Percentiles rank a stretch among this genome's conserved stretches.
phyloP scores from a whole-genome alignment of 2,888 invertebrate genomes.

The Eurytoma californica region DNA sequence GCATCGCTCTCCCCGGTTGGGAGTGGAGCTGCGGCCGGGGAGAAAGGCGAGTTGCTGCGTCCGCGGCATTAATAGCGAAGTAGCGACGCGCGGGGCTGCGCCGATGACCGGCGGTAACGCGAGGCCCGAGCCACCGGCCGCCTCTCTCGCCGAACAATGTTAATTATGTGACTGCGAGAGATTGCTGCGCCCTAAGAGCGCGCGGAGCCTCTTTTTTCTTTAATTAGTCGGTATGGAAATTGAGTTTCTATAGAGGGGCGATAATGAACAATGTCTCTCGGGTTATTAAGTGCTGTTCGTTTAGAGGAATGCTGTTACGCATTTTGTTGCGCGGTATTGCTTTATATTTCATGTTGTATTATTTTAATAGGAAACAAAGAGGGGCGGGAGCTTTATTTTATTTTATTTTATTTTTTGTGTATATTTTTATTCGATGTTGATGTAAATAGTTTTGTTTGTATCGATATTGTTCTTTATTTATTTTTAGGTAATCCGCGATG shows the following conservation, averaged over 20 bases:
- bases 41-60: neutral
- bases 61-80: constrained; percentile 47
- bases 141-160: constrained; percentile 27
- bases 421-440: too few relatives aligned
- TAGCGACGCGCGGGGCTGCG: constrained; percentile 11
- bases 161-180: constrained; percentile 31
- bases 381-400: too few relatives aligned
- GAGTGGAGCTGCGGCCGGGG: constrained; percentile 6
- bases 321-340: too few relatives aligned
- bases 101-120: constrained; percentile 9
- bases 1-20: constrained; percentile 39
- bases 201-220: neutral
- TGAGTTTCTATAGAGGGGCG: neutral
- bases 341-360: too few relatives aligned
- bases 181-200: too few relatives aligned
- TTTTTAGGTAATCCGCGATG: too few relatives aligned
- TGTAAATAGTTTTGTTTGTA: too few relatives aligned
- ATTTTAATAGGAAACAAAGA: too few relatives aligned
- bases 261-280: constrained; percentile 17
- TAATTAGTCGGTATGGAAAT: neutral
- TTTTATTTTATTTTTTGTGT: too few relatives aligned
- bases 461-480: too few relatives aligned
- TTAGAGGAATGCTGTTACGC: too few relatives aligned
- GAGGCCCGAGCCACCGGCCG: neutral
- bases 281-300: neutral